Conservation (phyloP, 2,888 invertebrate genomes). For the Himalopsyche kuldschensis region DNA sequence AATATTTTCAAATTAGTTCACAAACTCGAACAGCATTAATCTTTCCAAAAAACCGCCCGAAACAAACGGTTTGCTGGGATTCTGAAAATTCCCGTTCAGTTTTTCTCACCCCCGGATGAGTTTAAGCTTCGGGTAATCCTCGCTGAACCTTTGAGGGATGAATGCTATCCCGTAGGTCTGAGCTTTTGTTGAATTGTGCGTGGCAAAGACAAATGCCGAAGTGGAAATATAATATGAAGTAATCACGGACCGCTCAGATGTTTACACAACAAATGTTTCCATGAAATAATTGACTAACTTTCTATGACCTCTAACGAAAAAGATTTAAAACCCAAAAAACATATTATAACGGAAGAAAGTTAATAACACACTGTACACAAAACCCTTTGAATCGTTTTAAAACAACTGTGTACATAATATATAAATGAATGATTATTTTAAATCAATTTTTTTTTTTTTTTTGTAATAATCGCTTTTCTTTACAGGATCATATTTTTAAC, state of each 20-base stretch:
- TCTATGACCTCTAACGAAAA: neutral
- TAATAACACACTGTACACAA: too few species aligned
- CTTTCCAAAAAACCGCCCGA: neutral
- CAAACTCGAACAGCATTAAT: neutral
- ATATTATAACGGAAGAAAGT: too few species aligned
- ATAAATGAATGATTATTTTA: too few species aligned
- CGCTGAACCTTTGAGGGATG: neutral
- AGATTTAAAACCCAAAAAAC: too few species aligned
- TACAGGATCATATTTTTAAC: too few species aligned
- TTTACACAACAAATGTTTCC: neutral
- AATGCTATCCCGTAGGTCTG: neutral
- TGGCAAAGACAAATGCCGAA: neutral
- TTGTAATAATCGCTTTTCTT: too few species aligned
- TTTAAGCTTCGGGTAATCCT: neutral
- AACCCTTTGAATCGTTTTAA: too few species aligned
- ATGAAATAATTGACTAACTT: neutral
- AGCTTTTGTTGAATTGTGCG: neutral
- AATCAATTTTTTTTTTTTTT: too few species aligned
- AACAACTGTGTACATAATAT: too few species aligned
- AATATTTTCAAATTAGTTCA: neutral
- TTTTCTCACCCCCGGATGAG: neutral
- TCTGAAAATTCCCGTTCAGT: neutral
- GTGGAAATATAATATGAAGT: neutral
- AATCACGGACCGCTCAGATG: neutral
- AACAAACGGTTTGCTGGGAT: neutral